Evolutionary conservation across 2,797 vertebrate species (phyloP).

Genomic region (Danio choprae): DNA sequence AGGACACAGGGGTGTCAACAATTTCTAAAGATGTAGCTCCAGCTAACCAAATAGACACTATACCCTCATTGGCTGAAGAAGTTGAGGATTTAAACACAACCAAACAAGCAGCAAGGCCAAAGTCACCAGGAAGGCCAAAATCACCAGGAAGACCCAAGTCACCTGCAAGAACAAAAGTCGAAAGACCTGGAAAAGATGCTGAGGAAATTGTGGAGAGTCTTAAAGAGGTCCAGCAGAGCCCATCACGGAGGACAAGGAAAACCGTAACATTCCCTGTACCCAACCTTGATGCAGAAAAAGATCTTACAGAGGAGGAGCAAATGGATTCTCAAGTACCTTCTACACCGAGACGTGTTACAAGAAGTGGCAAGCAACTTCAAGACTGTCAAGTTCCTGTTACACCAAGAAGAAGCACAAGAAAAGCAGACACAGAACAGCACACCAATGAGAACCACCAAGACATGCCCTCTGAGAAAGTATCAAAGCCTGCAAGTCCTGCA

Average conservation of each 20-base stretch:
- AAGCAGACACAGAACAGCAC: conserved; percentile 54
- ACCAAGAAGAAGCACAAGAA: conserved; percentile 79
- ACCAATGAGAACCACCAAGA: conserved; percentile 52
- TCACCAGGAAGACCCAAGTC: conserved; percentile 14
- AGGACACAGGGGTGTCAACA: not conserved
- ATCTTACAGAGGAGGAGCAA: conserved; percentile 56
- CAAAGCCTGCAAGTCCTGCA: conserved; percentile 59
- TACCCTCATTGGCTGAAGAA: conserved; percentile 10
- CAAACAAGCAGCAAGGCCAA: not conserved
- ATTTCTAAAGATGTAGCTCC: conserved; percentile 2
- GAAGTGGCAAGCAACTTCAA: conserved; percentile 68
- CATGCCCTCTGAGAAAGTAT: conserved; percentile 31
- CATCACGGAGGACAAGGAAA: conserved; percentile 68
- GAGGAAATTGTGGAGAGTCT: conserved; percentile 39
- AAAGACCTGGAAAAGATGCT: conserved; percentile 20
- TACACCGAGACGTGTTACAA: conserved; percentile 72
- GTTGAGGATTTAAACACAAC: conserved; percentile 2
- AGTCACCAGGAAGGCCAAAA: conserved; percentile 25
- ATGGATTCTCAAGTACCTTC: conserved; percentile 53
- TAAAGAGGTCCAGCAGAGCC: conserved; percentile 63
- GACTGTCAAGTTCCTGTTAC: conserved; percentile 66
- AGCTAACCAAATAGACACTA: not conserved
- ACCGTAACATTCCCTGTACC: conserved; percentile 66
- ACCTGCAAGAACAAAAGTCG: conserved; percentile 13
- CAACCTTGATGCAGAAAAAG: conserved; percentile 57